phyloP scores from a whole-genome alignment of 2,113 vertebrate genomes.

The Pteropus alecto region DNA sequence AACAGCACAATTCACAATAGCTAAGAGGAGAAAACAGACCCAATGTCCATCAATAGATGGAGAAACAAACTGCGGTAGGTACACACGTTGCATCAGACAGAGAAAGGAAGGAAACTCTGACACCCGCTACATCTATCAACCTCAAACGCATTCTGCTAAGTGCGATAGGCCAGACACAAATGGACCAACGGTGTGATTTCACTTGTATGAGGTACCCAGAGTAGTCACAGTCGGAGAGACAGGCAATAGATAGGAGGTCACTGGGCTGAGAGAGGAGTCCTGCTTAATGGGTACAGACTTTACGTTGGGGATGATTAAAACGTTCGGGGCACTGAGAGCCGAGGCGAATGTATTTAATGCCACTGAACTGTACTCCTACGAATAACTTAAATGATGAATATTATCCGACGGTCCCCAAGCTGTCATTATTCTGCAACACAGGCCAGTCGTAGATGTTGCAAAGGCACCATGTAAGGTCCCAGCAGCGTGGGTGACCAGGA shows the following conservation, averaged over 20 bases:
- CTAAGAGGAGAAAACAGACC: not conserved
- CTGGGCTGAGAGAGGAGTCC: rapidly evolving
- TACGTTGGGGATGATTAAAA: not conserved
- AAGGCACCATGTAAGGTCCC: not conserved
- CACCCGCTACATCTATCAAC: not conserved
- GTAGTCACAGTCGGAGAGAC: not conserved
- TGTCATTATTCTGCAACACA: not conserved
- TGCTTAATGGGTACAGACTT: not conserved
- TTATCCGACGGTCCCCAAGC: not conserved
- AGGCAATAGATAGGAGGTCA: not conserved
- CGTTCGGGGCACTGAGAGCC: rapidly evolving
- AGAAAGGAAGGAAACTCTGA: not conserved
- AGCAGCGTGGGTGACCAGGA: too few species aligned
- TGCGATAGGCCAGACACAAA: not conserved
- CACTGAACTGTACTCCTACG: not conserved
- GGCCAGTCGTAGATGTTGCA: not conserved
- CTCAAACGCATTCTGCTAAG: not conserved
- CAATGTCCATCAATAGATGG: not conserved
- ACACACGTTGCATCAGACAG: too few species aligned
- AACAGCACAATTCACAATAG: not conserved
- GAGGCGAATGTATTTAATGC: not conserved
- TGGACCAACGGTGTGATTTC: not conserved
- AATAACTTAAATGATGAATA: not conserved
- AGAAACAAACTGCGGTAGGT: too few species aligned
- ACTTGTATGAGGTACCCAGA: not conserved